Base-by-base conservation (phyloP, 2,888 invertebrate genomes). In the Orthonychiurus folsomi region DNA sequence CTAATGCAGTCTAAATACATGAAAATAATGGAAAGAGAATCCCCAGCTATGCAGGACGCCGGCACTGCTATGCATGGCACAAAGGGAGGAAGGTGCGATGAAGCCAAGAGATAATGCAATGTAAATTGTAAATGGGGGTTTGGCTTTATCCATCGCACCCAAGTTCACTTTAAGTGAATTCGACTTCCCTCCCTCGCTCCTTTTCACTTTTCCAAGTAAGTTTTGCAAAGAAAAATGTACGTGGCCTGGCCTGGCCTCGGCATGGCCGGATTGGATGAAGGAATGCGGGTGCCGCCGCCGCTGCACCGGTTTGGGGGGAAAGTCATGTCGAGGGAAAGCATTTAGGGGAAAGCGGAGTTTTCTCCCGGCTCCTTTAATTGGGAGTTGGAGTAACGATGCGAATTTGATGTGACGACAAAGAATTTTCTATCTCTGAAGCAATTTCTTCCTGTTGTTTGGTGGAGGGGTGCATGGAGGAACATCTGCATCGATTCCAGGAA, bases 401-500 rank as follows among this genome's bases (percentile, higher is more conserved):
- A 63, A 66, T 66, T 66, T 66, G 64, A 66, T 66, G 64, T 64
- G 66, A 66, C 66, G 66, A 66, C 66, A 66, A 66, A 66, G 66
- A 66, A 66, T 66, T 63, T 52, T 48, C 47, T 48, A 23, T 47
- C 28, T 57, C 53, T 56, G 24, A 54, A 54, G 21, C 54, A 25
- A 54, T 25, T 54, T 54, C 15, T n/a, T n/a, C 37, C 5, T 37
- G 37, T 37, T 37, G 37, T 37, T 37, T 37, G 9, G 37, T 37
- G 37, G 5, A 37, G 15, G 37, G 37, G 37, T 37, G 37, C 37
- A 9, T 37, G 37, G 9, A 37, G 5, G 9, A 15, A 37, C 37
- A 37, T 37, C 37, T 37, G 37, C 37, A 37, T 37, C 37, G 9
- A 37, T 37, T 37, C 37, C 5, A 15, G 15, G 37, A 5, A 37